Base-by-base conservation (phyloP, 2,797 vertebrate genomes). In the Capromys pilorides region DNA sequence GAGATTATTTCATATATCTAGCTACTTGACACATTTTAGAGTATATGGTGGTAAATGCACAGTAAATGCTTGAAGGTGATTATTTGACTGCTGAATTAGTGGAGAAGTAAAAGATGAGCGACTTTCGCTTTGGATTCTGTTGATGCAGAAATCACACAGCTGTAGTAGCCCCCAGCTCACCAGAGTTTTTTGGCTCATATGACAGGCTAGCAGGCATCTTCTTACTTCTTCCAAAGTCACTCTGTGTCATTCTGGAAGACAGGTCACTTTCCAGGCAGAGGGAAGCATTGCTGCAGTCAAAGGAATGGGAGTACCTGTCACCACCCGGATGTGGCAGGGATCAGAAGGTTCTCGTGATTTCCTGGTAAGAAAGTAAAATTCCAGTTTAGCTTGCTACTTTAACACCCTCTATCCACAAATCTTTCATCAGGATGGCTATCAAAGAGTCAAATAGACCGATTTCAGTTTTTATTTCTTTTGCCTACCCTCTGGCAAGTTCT, bases 401-500 rank as follows among this genome's bases (percentile, higher is more conserved):
- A 45, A 66, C 33, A 41, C 16, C 45, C 24, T 54, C 75, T 66
- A 9, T 49, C 62, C 79, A 62, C 82, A 73, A 22, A 61, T 79
- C 61, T 18, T 75, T 75, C 83, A 85, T 88, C 86, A 36, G 41
- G 81, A 61, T 12, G 3, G 51, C 91, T 49, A 89, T 92, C 61
- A 57, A 84, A 89, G 77, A 97, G 91, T 88, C 94, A 96, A 93
- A 96, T 41, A 64, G 94, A 87, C 94, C 49, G 8, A 96, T 91
- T 94, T 93, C 93, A 54, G 57, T 62, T 96, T 96, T 89, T 96
- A 90, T 97, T 92, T 94, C 91, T 92, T 92, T 87, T 54, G 59
- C 86, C 80, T 62, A 57, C 83, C 91, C 97, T 96, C 88, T 92
- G 96, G 93, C 91, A 93, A 95, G 91, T 87, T 90, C 87, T 92